These are phyloP conservation scores for Channallabes apus DNA, from an alignment of 2,797 vertebrate genomes.

Conservation along the genomic window DNA sequence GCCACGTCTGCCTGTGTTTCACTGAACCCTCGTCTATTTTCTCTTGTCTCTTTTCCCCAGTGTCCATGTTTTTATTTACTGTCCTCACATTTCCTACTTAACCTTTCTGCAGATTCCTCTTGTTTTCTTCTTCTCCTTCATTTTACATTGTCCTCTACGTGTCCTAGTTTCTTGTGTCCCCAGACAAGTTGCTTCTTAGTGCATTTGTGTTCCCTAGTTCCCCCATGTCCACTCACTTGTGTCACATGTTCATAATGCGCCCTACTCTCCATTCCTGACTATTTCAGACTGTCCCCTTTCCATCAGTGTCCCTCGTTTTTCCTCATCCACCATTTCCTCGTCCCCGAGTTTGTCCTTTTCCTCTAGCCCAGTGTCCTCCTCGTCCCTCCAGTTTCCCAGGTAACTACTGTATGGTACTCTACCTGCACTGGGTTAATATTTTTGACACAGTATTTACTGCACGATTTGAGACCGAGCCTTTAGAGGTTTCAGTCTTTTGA, in stretches of 20 bases:
- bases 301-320: neutral
- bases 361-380: neutral
- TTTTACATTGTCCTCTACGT: neutral
- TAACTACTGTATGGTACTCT: neutral
- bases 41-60: neutral
- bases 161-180: neutral
- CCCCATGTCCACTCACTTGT: neutral
- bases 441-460: neutral
- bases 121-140: neutral
- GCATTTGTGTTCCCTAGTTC: neutral
- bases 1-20: neutral
- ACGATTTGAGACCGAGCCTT: neutral
- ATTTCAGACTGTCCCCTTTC: neutral
- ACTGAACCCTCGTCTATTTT: neutral
- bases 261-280: neutral
- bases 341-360: neutral
- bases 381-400: neutral
- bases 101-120: neutral
- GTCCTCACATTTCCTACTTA: neutral
- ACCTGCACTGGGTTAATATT: neutral
- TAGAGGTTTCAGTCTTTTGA: neutral
- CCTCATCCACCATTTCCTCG: neutral
- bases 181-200: neutral
- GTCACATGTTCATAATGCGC: neutral
- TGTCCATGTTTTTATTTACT: neutral